Evolutionary conservation across 2,797 vertebrate genomes (phyloP).

Genomic region (Cossypha heuglini): DNA sequence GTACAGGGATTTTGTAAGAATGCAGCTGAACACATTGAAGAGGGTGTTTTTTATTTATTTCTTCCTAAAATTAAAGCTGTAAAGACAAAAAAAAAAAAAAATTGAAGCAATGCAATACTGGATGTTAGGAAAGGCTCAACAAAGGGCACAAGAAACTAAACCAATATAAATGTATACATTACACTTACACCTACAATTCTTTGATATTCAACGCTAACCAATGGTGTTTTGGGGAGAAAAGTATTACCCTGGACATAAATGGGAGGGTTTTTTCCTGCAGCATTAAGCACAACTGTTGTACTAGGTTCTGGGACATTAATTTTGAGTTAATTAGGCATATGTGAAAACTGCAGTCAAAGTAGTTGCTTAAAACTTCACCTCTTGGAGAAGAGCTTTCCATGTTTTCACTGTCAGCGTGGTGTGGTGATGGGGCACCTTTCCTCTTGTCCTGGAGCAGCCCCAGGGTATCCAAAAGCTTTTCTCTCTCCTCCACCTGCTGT

Average conservation of each 20-base stretch:
- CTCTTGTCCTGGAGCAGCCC: not conserved
- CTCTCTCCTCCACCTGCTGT: not conserved
- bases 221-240: not conserved
- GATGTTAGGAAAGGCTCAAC: not conserved
- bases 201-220: not conserved
- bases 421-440: not conserved
- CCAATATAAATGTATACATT: not conserved
- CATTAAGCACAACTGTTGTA: not conserved
- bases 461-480: not conserved
- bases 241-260: not conserved
- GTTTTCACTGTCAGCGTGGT: accelerated
- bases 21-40: not conserved
- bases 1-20: not conserved
- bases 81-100: not conserved
- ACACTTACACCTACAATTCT: not conserved
- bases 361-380: not conserved
- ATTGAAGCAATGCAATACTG: not conserved
- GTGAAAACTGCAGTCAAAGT: not conserved
- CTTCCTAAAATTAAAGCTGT: not conserved
- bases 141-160: not conserved
- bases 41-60: not conserved
- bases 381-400: not conserved
- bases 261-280: not conserved
- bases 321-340: not conserved
- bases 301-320: not conserved